Base-by-base conservation (phyloP, 2,797 vertebrate species). In the Bovichtus diacanthus region DNA sequence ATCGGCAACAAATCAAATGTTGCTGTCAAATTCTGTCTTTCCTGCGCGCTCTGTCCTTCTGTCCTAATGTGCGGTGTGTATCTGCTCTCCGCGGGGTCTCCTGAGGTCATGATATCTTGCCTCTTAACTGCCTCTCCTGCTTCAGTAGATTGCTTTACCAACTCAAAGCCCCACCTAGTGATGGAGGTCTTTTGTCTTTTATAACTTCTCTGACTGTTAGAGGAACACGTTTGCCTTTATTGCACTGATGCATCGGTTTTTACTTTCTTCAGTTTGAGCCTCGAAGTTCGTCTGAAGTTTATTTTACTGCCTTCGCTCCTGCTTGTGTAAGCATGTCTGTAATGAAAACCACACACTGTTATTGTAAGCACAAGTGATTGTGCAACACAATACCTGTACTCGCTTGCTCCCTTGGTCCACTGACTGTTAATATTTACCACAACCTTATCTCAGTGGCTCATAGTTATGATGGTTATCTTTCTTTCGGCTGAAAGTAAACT, bases 1-100 rank as follows among this genome's bases (percentile, higher is more conserved):
- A 79, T 79, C 68, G 62, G n/a, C 31, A 73, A 5, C 44, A 9
- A 63, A 46, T 65, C 31, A 47, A 54, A 56, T 67, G 47, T 65
- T 39, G n/a, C 38, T 60, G 18, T 56, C 3, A 58, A 13, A 21
- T 44, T 29, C 31, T 43, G 27, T 27, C 21, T 31, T 29, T 15
- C 51, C 21, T 31, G 36, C 29, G 43, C 43, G 43, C 63, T 76
- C 49, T 41, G 2, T 47, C 43, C 23, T 19, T 2, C 34, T 46
- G 39, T 36, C 60, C 34, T 74, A n/a, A 51, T 67, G 23, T 70
- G 71, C 43, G 2, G 15, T 50, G 65, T 39, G 56, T 27, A n/a
- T 65, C 53, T 65, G 43, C 47, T 51, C 59, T 54, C 18, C 12
- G 7, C 6, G 15, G 31, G 50, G 51, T 50, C 61, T 38, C 43